phyloP scores from a whole-genome alignment of 2,113 vertebrate species.

The Rhipidura dahli region DNA sequence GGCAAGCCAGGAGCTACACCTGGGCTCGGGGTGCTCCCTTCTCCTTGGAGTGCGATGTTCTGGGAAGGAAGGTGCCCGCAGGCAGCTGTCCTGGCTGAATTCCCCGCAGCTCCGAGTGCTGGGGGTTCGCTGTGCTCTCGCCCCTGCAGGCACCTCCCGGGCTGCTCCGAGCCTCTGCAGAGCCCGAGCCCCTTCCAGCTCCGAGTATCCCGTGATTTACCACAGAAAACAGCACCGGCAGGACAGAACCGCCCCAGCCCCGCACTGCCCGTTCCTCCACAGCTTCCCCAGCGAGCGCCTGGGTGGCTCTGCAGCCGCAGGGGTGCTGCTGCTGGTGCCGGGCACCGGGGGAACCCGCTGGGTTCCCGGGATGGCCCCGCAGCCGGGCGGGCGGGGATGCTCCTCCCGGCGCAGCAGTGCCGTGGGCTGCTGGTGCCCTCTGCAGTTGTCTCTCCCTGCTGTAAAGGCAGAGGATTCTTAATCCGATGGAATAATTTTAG shows the following conservation, averaged over 20 bases:
- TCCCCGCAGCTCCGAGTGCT: fast-evolving
- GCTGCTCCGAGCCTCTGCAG: background rate
- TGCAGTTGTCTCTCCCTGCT: background rate
- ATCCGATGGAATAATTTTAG: fast-evolving
- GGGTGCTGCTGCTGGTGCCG: background rate
- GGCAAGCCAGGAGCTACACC: background rate
- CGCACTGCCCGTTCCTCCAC: fast-evolving
- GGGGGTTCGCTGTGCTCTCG: background rate
- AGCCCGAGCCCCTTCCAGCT: background rate
- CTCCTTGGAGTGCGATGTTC: fast-evolving
- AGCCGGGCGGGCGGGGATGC: background rate
- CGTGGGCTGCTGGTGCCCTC: constrained; percentile 9
- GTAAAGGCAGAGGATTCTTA: background rate
- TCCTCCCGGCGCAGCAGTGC: fast-evolving
- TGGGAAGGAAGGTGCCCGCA: background rate
- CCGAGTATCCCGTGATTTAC: fast-evolving
- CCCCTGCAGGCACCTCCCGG: background rate
- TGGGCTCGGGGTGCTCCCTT: background rate
- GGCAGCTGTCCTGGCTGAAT: background rate
- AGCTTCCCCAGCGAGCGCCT: fast-evolving
- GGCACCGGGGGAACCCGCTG: background rate
- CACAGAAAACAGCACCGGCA: background rate
- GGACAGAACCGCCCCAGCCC: background rate
- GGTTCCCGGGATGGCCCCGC: background rate
- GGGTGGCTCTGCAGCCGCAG: fast-evolving